Evolutionary conservation across 2,888 invertebrate genomes (phyloP).

Genomic region (Pristionchus mayeri): DNA sequence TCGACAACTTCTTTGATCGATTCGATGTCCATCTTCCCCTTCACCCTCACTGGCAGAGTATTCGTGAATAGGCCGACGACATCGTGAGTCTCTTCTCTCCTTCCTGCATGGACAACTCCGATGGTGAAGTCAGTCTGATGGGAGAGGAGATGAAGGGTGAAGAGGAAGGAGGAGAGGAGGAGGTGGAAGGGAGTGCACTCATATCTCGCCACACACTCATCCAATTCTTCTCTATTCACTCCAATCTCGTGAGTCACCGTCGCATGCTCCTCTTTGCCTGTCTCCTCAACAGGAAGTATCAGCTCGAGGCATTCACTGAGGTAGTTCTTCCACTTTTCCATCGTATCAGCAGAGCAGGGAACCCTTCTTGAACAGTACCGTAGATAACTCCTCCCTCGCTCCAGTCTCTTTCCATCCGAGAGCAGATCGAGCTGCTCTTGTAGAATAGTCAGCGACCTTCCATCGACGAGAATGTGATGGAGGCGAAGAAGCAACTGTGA

Average conservation of each 20-base stretch:
- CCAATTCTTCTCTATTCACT: background rate
- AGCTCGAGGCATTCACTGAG: background rate
- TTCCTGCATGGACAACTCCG: slow-evolving; percentile 64
- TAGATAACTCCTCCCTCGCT: background rate
- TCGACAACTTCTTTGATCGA: background rate
- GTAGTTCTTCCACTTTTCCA: background rate
- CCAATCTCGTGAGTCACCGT: background rate
- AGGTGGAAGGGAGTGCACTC: slow-evolving; percentile 49
- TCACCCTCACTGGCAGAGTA: slow-evolving; percentile 56
- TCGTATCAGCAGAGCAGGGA: background rate
- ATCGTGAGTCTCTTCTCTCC: slow-evolving; percentile 53
- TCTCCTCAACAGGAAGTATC: background rate
- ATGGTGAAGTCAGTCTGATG: slow-evolving; percentile 51
- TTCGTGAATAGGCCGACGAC: slow-evolving; percentile 68
- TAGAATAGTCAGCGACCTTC: slow-evolving; percentile 17
- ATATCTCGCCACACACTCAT: background rate
- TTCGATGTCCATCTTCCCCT: background rate
- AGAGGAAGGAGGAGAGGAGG: slow-evolving; percentile 51
- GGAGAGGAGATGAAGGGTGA: slow-evolving; percentile 48
- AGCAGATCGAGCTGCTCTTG: background rate
- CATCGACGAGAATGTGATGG: slow-evolving; percentile 39
- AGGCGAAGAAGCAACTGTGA: background rate
- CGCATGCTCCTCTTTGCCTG: background rate
- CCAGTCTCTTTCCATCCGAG: background rate
- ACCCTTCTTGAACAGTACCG: background rate